phyloP scores from a whole-genome alignment of 2,113 vertebrate species.

The Leucosticte australis region DNA sequence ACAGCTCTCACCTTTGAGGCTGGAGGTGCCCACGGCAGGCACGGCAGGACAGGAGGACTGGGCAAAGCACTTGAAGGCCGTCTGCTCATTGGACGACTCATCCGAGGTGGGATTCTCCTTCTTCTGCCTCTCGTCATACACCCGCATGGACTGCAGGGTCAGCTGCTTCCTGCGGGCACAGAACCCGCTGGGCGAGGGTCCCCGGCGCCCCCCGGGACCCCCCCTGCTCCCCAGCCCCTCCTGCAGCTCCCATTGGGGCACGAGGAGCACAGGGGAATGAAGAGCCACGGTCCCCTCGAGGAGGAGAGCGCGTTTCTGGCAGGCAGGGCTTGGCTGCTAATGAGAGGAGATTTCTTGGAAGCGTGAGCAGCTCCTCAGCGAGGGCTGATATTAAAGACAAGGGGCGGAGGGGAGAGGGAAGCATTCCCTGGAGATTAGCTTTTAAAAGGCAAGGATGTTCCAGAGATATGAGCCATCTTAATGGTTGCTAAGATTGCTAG shows the following conservation, averaged over 20 bases:
- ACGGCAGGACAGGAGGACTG: conserved; percentile 89
- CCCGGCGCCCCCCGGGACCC: background rate
- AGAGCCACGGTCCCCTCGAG: background rate
- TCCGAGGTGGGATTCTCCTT: conserved; percentile 93
- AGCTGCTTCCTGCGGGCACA: conserved; percentile 88
- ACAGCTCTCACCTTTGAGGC: conserved; percentile 86
- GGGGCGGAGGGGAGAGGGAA: conserved; percentile 3
- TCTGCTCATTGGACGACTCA: conserved; percentile 94
- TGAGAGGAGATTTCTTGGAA: conserved; percentile 29
- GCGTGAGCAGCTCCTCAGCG: background rate
- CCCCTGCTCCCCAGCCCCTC: background rate
- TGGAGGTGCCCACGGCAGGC: conserved; percentile 87
- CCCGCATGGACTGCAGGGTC: conserved; percentile 93
- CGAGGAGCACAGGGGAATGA: background rate
- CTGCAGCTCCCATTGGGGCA: background rate
- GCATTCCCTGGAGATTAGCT: conserved; percentile 26
- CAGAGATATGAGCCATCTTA: conserved; percentile 2
- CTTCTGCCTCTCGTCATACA: conserved; percentile 94
- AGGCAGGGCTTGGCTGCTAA: conserved; percentile 37
- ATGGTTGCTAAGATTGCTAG: conserved; percentile 42
- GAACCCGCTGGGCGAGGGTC: background rate
- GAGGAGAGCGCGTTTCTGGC: background rate
- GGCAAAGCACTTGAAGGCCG: conserved; percentile 89
- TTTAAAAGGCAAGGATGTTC: conserved; percentile 37
- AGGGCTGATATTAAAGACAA: background rate